phyloP scores from a whole-genome alignment of 2,113 vertebrate genomes.

The Tyrannus savana region DNA sequence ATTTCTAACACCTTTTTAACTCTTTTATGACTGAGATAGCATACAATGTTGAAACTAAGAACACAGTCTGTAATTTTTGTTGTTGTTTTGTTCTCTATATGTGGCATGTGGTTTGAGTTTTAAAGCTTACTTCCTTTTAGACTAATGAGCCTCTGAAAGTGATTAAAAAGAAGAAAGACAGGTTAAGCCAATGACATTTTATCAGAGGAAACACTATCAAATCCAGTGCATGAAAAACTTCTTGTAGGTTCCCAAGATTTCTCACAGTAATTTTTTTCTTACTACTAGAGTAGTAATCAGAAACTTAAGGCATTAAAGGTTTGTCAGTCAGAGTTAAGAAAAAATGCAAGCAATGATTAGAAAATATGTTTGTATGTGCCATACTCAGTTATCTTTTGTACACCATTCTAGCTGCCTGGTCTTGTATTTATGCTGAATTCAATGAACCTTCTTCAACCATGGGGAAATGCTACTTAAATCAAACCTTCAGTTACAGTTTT shows the following conservation, averaged over 20 bases:
- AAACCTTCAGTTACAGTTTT: neutral
- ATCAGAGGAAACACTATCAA: slow-evolving; percentile 51
- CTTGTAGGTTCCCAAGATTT: neutral
- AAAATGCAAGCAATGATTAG: neutral
- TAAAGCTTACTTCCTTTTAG: slow-evolving; percentile 65
- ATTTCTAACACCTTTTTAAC: slow-evolving; percentile 27
- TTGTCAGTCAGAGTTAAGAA: neutral
- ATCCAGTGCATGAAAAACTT: neutral
- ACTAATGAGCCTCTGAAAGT: slow-evolving; percentile 68
- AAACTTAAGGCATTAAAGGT: neutral
- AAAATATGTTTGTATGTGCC: neutral
- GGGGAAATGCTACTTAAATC: neutral
- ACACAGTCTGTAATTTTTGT: neutral
- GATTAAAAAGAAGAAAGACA: slow-evolving; percentile 66
- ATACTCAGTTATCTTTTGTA: neutral
- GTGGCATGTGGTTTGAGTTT: slow-evolving; percentile 73
- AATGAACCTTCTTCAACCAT: neutral
- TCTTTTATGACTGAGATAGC: neutral
- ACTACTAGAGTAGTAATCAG: neutral
- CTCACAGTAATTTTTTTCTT: slow-evolving; percentile 7
- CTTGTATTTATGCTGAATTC: neutral
- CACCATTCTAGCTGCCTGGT: neutral
- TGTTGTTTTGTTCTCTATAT: slow-evolving; percentile 25
- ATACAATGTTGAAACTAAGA: neutral
- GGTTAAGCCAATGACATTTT: slow-evolving; percentile 55